Evolutionary conservation across 2,113 vertebrate genomes (phyloP).

Genomic region (Colistium nudipinnis): DNA sequence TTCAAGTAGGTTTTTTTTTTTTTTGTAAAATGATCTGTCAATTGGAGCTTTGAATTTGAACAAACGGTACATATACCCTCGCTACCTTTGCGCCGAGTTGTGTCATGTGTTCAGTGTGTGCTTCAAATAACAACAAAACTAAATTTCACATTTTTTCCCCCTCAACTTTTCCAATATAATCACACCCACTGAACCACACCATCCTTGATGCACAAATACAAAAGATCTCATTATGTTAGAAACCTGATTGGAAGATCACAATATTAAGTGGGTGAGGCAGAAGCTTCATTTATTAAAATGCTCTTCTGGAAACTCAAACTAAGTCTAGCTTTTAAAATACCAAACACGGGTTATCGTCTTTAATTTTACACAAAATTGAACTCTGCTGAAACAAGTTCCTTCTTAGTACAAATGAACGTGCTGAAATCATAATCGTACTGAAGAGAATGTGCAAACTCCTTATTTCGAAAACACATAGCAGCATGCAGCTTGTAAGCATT

Average conservation of each 20-base stretch:
- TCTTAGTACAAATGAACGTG: not conserved
- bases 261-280: conserved; percentile 6
- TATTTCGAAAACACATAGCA: conserved; percentile 1
- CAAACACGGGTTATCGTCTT: conserved; percentile 13
- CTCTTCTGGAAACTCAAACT: not conserved
- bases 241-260: conserved; percentile 17
- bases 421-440: not conserved
- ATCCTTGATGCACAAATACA: conserved; percentile 14
- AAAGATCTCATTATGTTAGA: not conserved
- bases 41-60: conserved; percentile 5
- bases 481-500: conserved; percentile 22
- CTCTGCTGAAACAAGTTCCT: not conserved
- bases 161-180: not conserved
- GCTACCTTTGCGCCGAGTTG: conserved; percentile 15
- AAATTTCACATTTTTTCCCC: not conserved
- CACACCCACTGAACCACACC: conserved; percentile 4
- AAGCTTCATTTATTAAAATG: conserved; percentile 3
- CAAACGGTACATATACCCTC: not conserved
- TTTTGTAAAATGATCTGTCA: not conserved
- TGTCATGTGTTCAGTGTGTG: conserved; percentile 1
- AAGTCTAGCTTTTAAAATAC: not conserved
- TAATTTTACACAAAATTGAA: conserved; percentile 13
- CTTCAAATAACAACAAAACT: not conserved
- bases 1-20: conserved; percentile 68
- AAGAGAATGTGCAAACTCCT: not conserved